Evolutionary conservation across 92 coral and sea anemone genomes (phyloP), one percentile per base, ranked within the genome.

Genomic region (Micromussa lordhowensis): DNA sequence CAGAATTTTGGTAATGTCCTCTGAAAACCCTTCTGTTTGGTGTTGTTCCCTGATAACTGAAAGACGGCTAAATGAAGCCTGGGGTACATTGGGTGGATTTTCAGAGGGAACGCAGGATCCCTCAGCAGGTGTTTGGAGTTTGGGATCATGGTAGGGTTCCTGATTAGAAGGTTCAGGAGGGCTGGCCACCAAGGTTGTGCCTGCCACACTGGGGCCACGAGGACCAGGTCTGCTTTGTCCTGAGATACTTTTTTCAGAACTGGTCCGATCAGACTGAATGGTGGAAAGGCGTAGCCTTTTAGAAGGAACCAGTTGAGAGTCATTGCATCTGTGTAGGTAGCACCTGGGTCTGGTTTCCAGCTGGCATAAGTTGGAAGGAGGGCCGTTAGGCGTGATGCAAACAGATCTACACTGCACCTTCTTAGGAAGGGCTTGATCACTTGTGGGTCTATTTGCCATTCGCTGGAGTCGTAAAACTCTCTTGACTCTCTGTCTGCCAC

Each of bases 261-360:
- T 81, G 79, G 70, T 44, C 90, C 63, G 18, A 81, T 68, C 61
- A 92, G 57, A 36, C 40, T 36, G 40, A 36, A 36, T 36, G 40
- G n/a, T n/a, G n/a, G n/a, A n/a, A n/a, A n/a, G n/a, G n/a, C n/a
- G n/a, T n/a, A n/a, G n/a, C n/a, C n/a, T n/a, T n/a, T 58, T 32
- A 77, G 79, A 44, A 16, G 71, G n/a, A n/a, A n/a, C n/a, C n/a
- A n/a, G n/a, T n/a, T n/a, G n/a, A n/a, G n/a, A n/a, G n/a, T n/a
- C n/a, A n/a, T n/a, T n/a, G n/a, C n/a, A n/a, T n/a, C 79, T 69
- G 89, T 78, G 77, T 82, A 58, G 18, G 81, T 17, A 35, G 87
- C 89, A 1, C 77, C 73, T 53, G 89, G 92, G 75, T 92, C 92
- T 48, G 87, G 90, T 70, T 85, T 79, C 90, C 90, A 90, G 55